phyloP scores from a whole-genome alignment of 2,113 vertebrate species.

The Lates calcarifer region DNA sequence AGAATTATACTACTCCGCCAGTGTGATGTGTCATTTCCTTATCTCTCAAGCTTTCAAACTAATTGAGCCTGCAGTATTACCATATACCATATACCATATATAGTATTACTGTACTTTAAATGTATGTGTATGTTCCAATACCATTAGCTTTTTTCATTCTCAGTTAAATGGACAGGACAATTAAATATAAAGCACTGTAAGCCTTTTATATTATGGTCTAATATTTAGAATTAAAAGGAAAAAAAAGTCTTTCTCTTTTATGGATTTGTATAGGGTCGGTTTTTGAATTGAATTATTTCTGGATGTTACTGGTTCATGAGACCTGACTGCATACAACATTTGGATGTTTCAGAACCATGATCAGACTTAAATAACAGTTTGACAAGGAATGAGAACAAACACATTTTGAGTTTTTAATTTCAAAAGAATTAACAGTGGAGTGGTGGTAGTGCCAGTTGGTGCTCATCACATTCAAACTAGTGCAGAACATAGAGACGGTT shows the following conservation, averaged over 20 bases:
- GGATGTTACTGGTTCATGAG: background rate
- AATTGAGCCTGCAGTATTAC: conserved; percentile 48
- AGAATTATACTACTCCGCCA: conserved; percentile 39
- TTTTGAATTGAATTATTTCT: background rate
- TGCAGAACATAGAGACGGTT: background rate
- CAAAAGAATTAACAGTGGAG: background rate
- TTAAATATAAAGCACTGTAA: conserved; percentile 23
- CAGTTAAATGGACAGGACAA: conserved; percentile 33
- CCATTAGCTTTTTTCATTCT: conserved; percentile 38
- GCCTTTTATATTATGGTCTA: conserved; percentile 29
- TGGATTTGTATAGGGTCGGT: background rate
- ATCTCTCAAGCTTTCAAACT: conserved; percentile 58
- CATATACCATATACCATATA: no score
- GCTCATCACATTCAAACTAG: background rate
- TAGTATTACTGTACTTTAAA: conserved; percentile 38
- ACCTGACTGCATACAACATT: background rate
- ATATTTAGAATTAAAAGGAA: conserved; percentile 32
- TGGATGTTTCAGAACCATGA: background rate
- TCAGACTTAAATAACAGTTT: background rate
- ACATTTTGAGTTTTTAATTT: background rate
- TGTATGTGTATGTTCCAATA: conserved; percentile 49
- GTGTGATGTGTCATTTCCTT: conserved; percentile 60
- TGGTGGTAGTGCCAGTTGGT: background rate
- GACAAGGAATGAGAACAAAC: background rate
- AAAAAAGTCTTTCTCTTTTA: background rate